These are phyloP conservation scores for Meles meles DNA, from an alignment of 2,113 vertebrate genomes.

Conservation along the genomic window DNA sequence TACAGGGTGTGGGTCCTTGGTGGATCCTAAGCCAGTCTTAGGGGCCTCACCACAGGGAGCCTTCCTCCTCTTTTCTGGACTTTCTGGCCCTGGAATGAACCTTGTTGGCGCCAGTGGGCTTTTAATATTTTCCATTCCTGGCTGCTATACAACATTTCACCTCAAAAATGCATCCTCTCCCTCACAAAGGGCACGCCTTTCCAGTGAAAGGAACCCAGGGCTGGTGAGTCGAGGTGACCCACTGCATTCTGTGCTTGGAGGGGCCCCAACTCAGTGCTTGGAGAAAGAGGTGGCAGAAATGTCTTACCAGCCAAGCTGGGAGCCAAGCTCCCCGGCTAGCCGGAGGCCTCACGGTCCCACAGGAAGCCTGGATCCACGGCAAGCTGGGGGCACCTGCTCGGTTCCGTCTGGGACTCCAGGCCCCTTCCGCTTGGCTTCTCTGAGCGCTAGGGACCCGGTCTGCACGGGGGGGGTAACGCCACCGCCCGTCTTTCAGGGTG, in stretches of 20 bases:
- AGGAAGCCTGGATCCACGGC: background rate
- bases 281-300: background rate
- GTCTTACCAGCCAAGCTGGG: background rate
- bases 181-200: constrained; percentile 32
- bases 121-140: constrained; percentile 52
- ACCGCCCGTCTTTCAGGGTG: background rate
- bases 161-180: constrained; percentile 70
- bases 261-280: background rate
- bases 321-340: background rate
- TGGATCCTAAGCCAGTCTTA: background rate
- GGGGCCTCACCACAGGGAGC: background rate
- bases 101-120: constrained; percentile 48
- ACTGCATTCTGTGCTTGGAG: background rate
- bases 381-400: background rate
- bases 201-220: constrained; percentile 20
- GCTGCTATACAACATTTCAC: constrained; percentile 47
- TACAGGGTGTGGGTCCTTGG: background rate
- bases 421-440: background rate
- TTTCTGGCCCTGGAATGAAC: constrained; percentile 44
- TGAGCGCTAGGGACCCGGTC: background rate
- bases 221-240: background rate
- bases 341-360: background rate
- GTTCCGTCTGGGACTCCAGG: background rate
- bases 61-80: constrained; percentile 38
- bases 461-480: background rate